Percentiles rank a stretch among this genome's conserved stretches.
phyloP scores from a whole-genome alignment of 2,113 vertebrate species.

The Steatornis caripensis region DNA sequence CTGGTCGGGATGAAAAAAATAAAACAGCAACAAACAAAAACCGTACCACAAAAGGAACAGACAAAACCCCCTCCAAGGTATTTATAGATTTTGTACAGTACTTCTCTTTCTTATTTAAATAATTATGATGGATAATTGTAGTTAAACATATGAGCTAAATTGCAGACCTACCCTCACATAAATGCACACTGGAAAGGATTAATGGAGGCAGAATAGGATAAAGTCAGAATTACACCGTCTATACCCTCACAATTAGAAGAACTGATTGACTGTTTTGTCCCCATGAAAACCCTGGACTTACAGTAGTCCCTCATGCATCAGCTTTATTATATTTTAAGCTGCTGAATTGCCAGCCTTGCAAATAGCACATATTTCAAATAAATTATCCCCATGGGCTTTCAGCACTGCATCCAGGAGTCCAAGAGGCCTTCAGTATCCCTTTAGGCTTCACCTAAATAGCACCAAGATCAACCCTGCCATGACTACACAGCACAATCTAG shows the following conservation, averaged over 20 bases:
- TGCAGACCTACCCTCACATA: not conserved
- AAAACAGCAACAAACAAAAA: not conserved
- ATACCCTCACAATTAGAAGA: not conserved
- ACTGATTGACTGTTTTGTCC: not conserved
- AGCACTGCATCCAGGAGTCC: not conserved
- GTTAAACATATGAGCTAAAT: not conserved
- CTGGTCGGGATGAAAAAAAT: not conserved
- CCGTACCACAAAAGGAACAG: not conserved
- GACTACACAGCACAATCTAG: not conserved
- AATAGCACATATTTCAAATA: not conserved
- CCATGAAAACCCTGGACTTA: not conserved
- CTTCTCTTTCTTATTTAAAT: not conserved
- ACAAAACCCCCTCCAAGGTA: not conserved
- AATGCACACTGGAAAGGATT: not conserved
- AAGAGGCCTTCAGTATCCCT: not conserved
- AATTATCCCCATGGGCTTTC: not conserved
- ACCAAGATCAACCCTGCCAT: not conserved
- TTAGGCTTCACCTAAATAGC: not conserved
- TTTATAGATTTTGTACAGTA: not conserved
- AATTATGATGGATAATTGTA: not conserved
- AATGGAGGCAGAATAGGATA: not conserved
- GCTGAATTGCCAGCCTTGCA: not conserved
- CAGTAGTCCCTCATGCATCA: not conserved
- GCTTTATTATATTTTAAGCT: not conserved
- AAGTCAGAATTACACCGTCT: not conserved